Percentiles rank a stretch among this genome's conserved stretches.
phyloP scores from a whole-genome alignment of 2,888 invertebrate genomes.

The Gortyna flavago region DNA sequence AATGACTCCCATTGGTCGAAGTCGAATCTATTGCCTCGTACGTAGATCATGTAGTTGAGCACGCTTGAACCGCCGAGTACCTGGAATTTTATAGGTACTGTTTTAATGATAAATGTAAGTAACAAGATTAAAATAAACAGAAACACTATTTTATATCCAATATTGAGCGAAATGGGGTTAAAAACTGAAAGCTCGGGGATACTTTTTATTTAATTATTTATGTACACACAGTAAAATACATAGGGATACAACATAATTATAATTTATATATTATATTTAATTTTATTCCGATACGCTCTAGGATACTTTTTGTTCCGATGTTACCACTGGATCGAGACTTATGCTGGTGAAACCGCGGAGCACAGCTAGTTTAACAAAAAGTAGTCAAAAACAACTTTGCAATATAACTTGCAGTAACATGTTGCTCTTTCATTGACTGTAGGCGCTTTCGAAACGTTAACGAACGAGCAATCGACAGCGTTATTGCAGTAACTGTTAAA shows the following conservation, averaged over 20 bases:
- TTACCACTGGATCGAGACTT: background rate
- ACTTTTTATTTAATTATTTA: no score
- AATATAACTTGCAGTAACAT: conserved; percentile 1
- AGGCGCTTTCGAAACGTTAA: conserved; percentile 32
- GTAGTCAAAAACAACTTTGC: conserved; percentile 15
- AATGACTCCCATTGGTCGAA: conserved; percentile 96
- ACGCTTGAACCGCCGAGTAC: conserved; percentile 97
- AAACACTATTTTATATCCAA: background rate
- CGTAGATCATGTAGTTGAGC: conserved; percentile 97
- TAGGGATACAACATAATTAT: no score
- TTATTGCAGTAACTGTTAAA: background rate
- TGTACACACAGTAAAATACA: no score
- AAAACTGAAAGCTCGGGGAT: background rate
- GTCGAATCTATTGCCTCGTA: conserved; percentile 95
- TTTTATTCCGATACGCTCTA: no score
- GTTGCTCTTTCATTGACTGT: conserved; percentile 14
- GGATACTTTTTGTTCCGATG: background rate
- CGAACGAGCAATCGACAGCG: background rate
- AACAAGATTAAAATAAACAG: background rate
- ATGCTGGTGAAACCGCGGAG: background rate
- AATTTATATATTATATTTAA: no score
- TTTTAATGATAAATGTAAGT: background rate
- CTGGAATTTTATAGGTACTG: conserved; percentile 72
- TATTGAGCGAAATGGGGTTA: background rate
- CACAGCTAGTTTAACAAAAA: background rate